phyloP scores from a whole-genome alignment of 2,797 vertebrate genomes.

The Sandelia bainsii region DNA sequence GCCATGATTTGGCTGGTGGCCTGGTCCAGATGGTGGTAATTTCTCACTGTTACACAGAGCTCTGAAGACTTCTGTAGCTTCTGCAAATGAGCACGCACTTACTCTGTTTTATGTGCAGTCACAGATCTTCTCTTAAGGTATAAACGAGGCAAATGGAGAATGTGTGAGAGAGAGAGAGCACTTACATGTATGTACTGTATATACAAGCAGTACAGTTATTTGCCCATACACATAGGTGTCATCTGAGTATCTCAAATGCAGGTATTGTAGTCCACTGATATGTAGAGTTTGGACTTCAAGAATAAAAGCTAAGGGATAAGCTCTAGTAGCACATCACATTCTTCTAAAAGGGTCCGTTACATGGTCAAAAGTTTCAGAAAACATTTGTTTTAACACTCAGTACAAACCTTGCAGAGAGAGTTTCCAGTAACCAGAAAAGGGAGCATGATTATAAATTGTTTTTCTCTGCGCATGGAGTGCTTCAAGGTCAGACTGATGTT shows the following conservation, averaged over 20 bases:
- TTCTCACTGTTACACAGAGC: conserved; percentile 24
- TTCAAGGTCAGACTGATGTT: too few relatives aligned
- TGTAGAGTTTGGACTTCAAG: background rate
- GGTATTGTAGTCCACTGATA: background rate
- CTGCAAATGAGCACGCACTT: background rate
- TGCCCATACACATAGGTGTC: too few relatives aligned
- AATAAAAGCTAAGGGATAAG: background rate
- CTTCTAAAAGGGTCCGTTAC: too few relatives aligned
- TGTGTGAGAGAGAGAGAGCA: background rate
- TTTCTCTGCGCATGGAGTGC: too few relatives aligned
- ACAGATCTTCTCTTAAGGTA: background rate
- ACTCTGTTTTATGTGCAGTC: background rate
- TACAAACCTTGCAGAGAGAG: too few relatives aligned
- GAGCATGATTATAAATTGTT: too few relatives aligned
- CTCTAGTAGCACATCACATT: too few relatives aligned
- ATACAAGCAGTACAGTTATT: background rate
- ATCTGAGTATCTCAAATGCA: background rate
- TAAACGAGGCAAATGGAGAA: background rate
- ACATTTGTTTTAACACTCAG: too few relatives aligned
- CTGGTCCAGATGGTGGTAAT: conserved; percentile 49
- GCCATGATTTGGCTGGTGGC: conserved; percentile 33
- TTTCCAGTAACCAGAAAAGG: too few relatives aligned
- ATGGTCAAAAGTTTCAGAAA: too few relatives aligned
- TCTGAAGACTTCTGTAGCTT: conserved; percentile 7
- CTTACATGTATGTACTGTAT: background rate